phyloP scores from a whole-genome alignment of 2,113 vertebrate species.

The Eptesicus fuscus region DNA sequence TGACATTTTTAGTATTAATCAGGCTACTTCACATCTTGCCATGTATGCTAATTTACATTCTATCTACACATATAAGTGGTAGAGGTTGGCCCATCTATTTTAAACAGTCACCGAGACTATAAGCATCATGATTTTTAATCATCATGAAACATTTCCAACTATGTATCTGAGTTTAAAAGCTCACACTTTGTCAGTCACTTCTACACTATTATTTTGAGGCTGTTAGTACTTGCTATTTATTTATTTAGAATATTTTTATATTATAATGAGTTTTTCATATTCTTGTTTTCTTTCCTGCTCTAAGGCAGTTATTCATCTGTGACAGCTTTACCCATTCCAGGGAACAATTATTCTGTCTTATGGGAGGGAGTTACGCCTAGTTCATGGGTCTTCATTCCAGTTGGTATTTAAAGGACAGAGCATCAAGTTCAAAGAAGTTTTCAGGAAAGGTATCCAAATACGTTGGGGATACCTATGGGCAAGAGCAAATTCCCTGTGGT shows the following conservation, averaged over 20 bases:
- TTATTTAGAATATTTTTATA: slow-evolving; percentile 74
- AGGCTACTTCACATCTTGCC: background rate
- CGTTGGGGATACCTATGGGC: background rate
- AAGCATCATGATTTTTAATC: slow-evolving; percentile 52
- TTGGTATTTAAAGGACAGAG: background rate
- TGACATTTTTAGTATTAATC: slow-evolving; percentile 24
- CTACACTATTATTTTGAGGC: slow-evolving; percentile 72
- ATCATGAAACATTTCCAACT: slow-evolving; percentile 41
- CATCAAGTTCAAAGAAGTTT: background rate
- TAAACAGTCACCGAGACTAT: slow-evolving; percentile 44
- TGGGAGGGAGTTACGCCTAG: background rate
- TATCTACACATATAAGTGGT: background rate
- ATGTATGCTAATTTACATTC: background rate
- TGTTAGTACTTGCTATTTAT: slow-evolving; percentile 74
- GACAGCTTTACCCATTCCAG: slow-evolving; percentile 17
- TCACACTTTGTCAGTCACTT: slow-evolving; percentile 74
- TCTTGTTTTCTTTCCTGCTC: slow-evolving; percentile 53
- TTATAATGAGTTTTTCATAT: slow-evolving; percentile 71
- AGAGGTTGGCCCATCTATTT: slow-evolving; percentile 34
- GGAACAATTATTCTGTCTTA: slow-evolving; percentile 38
- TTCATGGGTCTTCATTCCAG: background rate
- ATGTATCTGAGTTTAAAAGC: slow-evolving; percentile 56
- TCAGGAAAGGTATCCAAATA: background rate
- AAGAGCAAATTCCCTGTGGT: background rate
- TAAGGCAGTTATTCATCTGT: slow-evolving; percentile 52